These are phyloP conservation scores for Bellardia pandia DNA, from an alignment of 2,888 invertebrate genomes.

Conservation along the genomic window DNA sequence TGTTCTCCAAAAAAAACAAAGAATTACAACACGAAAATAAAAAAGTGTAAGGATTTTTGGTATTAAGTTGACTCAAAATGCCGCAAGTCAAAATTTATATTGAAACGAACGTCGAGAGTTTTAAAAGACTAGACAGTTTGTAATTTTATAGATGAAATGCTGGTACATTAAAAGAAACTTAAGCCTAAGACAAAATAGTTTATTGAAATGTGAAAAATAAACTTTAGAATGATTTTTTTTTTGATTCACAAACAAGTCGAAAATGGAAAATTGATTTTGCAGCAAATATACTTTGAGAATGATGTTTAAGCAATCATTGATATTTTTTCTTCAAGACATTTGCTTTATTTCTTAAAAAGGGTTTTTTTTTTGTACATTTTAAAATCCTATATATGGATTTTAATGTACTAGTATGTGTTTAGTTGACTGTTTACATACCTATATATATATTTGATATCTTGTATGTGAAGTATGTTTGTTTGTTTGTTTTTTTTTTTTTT, in stretches of 20 bases:
- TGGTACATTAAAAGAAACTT: neutral
- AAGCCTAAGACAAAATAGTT: conserved; percentile 63
- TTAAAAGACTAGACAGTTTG: conserved; percentile 66
- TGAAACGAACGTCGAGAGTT: conserved; percentile 50
- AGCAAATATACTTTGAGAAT: conserved; percentile 55
- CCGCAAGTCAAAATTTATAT: conserved; percentile 65
- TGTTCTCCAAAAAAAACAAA: neutral
- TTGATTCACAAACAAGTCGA: neutral
- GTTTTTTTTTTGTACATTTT: neutral
- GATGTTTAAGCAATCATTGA: conserved; percentile 59
- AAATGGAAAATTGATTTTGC: conserved; percentile 69
- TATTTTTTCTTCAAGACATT: conserved; percentile 33
- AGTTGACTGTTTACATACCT: neutral
- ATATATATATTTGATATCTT: neutral
- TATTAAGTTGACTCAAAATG: conserved; percentile 60
- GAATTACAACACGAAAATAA: conserved; percentile 24
- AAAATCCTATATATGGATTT: neutral
- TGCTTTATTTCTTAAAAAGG: neutral
- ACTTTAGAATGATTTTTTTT: neutral
- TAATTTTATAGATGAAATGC: conserved; percentile 48
- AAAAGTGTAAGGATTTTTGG: conserved; percentile 49
- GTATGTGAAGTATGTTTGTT: conserved; percentile 1
- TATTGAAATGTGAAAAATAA: conserved; percentile 33
- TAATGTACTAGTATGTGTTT: neutral
- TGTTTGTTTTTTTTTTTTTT: conserved; percentile 17